Evolutionary conservation across 37 sponge, comb jelly and placozoan genomes (phyloP).

Genomic region (Cliona cf. orientalis): DNA sequence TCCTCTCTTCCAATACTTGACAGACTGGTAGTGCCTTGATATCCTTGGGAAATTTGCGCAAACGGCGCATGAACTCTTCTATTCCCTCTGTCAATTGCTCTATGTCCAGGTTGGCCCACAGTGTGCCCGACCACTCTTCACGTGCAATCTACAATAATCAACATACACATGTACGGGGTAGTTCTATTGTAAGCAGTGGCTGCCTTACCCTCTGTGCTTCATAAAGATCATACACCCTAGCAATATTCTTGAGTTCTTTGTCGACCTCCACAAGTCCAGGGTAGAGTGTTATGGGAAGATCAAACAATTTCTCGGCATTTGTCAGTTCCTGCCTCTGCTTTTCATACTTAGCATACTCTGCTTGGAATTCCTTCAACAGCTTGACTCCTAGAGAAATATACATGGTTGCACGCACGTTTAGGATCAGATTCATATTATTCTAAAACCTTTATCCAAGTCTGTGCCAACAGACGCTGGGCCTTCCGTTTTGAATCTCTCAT

Average conservation of each 20-base stretch:
- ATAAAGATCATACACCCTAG: conserved; percentile 88
- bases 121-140: conserved; percentile 96
- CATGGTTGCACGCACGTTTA: background rate
- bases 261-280: conserved; percentile 90
- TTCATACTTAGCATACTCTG: conserved; percentile 72
- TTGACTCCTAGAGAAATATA: conserved; percentile 72
- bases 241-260: conserved; percentile 76
- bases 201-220: conserved; percentile 80
- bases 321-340: conserved; percentile 88
- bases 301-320: conserved; percentile 98
- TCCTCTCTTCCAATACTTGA: conserved; percentile 93
- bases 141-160: conserved; percentile 71
- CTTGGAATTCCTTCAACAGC: conserved; percentile 80
- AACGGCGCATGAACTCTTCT: conserved; percentile 86
- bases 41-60: conserved; percentile 94
- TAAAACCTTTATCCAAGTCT: conserved; percentile 89
- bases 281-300: conserved; percentile 91
- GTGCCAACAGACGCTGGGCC: conserved; percentile 93
- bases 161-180: conserved; percentile 12
- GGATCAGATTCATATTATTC: background rate
- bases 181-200: background rate
- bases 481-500: conserved; percentile 78
- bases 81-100: conserved; percentile 90
- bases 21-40: conserved; percentile 89
- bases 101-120: conserved; percentile 98